These are phyloP conservation scores for Malurus melanocephalus DNA, from an alignment of 2,113 vertebrate species.

Conservation along the genomic window DNA sequence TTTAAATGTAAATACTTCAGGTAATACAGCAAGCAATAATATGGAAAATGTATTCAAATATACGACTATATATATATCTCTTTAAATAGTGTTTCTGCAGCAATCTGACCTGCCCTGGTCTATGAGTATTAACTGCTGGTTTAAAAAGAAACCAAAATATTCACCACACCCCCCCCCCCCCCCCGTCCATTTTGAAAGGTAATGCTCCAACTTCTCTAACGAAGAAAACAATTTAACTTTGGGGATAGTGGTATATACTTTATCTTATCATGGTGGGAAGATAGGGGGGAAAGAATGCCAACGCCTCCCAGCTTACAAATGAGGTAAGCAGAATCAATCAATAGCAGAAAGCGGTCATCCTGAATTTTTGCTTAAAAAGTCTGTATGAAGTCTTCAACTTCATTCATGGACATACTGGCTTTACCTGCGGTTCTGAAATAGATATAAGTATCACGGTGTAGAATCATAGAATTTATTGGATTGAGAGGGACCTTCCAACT, in stretches of 20 bases:
- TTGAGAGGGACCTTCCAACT: neutral
- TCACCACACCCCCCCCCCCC: too few species aligned
- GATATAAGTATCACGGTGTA: neutral
- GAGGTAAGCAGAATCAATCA: neutral
- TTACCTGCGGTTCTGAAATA: neutral
- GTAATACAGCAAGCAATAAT: neutral
- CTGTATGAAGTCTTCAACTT: neutral
- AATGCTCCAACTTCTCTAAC: neutral
- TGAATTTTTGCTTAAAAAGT: neutral
- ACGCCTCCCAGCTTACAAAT: neutral
- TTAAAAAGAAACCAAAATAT: neutral
- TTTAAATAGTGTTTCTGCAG: neutral
- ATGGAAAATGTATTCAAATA: neutral
- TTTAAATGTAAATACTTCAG: constrained; percentile 4
- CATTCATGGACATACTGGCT: neutral
- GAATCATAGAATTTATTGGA: neutral
- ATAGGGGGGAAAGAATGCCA: neutral
- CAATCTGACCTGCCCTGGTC: neutral
- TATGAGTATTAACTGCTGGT: neutral
- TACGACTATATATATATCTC: neutral
- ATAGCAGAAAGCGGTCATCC: neutral
- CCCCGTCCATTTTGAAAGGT: neutral
- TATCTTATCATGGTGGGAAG: neutral
- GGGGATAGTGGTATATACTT: neutral
- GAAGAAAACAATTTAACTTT: neutral